These are phyloP conservation scores for Bombycilla garrulus DNA, from an alignment of 2,113 vertebrate species.

Conservation along the genomic window DNA sequence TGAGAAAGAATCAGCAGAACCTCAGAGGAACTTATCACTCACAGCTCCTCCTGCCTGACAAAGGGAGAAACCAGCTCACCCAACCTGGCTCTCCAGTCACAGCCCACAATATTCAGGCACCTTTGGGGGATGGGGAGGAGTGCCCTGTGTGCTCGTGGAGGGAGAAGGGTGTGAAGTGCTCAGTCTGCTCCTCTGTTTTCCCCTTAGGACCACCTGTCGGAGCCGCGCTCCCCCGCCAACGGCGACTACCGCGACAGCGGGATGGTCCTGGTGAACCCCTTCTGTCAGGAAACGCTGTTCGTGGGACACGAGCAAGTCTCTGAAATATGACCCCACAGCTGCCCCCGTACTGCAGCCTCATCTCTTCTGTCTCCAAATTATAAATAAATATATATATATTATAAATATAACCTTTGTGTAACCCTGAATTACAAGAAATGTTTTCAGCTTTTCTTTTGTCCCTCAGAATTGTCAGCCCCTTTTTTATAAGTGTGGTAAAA, in stretches of 20 bases:
- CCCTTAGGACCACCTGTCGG: slow-evolving; percentile 85
- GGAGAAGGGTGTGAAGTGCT: neutral
- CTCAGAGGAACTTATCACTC: neutral
- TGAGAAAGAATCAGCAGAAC: neutral
- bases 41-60: neutral
- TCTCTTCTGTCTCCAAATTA: slow-evolving; percentile 66
- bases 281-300: slow-evolving; percentile 96
- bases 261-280: slow-evolving; percentile 97
- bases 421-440: slow-evolving; percentile 69
- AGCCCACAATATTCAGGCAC: neutral
- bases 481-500: slow-evolving; percentile 92
- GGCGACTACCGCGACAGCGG: slow-evolving; percentile 92
- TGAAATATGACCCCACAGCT: slow-evolving; percentile 78
- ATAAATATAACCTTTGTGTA: slow-evolving; percentile 83
- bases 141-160: rapidly evolving
- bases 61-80: neutral
- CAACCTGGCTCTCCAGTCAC: rapidly evolving
- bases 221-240: slow-evolving; percentile 91
- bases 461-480: slow-evolving; percentile 79
- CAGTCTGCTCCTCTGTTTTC: slow-evolving; percentile 9
- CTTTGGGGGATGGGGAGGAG: neutral
- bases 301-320: slow-evolving; percentile 91
- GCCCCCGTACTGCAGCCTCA: neutral
- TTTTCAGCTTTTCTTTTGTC: slow-evolving; percentile 76
- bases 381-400: slow-evolving; percentile 80